Base-by-base conservation (phyloP, 2,888 invertebrate genomes). In the Patella caerulea region DNA sequence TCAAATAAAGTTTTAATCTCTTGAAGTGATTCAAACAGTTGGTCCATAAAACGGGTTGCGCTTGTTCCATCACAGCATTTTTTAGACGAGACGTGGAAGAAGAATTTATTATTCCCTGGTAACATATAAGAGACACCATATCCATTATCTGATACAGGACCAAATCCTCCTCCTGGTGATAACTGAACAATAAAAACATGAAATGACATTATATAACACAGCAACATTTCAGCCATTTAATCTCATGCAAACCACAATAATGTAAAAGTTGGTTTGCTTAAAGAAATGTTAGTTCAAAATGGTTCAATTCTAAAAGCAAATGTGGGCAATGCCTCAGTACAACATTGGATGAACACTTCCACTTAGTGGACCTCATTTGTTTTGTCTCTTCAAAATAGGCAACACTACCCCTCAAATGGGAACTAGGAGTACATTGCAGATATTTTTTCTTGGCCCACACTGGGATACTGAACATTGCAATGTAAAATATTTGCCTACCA, bases 101-200 rank as follows among this genome's bases (percentile, higher is more conserved):
- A 93, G 75, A 93, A 88, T 77, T 91, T 91, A 59, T 89, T 85
- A 72, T 93, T 92, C 12, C 92, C 92, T 0, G 93, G 91, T 65
- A 93, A 85, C 92, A 93, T 92, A 88, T 93, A 93, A 0, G 92
- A 92, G 3, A 93, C 92, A 2, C 93, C 93, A 80, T 93, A 93
- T 0, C 93, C 93, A 71, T 91, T 90, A 81, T 93, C 92, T 1
- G 92, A 91, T 17, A 93, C 93, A 0, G 93, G 93, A 11, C 93
- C 93, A 87, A 93, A 93, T 0, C 93, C 93, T 53, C 93, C 93
- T 17, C 93, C 93, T 7, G 93, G 92, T 72, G 91, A 92, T 11
- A 92, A 85, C 92, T 93, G 83, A 14, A 87, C 82, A 69, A 71
- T 72, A 75, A 77, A 77, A 53, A 54, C 29, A 71, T 45, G 45